A percentile compares a stretch with the other conserved stretches of the same genome.
phyloP scores from a whole-genome alignment of 2,113 vertebrate species.

The Tupaia chinensis region DNA sequence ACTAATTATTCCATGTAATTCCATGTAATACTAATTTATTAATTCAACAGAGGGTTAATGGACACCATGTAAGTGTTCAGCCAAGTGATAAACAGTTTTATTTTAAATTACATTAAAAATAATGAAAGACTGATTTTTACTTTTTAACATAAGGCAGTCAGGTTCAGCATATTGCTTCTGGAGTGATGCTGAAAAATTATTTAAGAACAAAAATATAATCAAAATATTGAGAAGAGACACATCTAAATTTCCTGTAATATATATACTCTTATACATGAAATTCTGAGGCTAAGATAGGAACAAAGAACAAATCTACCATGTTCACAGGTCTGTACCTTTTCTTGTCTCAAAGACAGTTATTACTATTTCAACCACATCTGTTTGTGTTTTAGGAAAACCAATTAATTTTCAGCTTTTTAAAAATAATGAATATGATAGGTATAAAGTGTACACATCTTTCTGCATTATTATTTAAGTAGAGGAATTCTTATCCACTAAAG shows the following conservation, averaged over 20 bases:
- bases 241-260: accelerated
- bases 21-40: not conserved
- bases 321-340: not conserved
- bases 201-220: not conserved
- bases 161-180: not conserved
- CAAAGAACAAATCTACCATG: not conserved
- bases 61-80: not conserved
- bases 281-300: not conserved
- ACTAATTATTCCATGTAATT: not conserved
- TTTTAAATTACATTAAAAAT: not conserved
- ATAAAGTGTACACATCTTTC: not conserved
- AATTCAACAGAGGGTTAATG: not conserved
- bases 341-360: not conserved
- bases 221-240: not conserved
- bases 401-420: not conserved
- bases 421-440: not conserved
- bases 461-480: not conserved
- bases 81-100: not conserved
- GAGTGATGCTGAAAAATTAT: not conserved
- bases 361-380: not conserved
- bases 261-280: not conserved
- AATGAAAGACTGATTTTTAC: not conserved
- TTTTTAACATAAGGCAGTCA: not conserved
- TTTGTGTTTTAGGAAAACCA: not conserved
- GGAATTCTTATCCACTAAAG: not conserved